Conservation (phyloP, 2,888 invertebrate species). For the Pteria penguin region DNA sequence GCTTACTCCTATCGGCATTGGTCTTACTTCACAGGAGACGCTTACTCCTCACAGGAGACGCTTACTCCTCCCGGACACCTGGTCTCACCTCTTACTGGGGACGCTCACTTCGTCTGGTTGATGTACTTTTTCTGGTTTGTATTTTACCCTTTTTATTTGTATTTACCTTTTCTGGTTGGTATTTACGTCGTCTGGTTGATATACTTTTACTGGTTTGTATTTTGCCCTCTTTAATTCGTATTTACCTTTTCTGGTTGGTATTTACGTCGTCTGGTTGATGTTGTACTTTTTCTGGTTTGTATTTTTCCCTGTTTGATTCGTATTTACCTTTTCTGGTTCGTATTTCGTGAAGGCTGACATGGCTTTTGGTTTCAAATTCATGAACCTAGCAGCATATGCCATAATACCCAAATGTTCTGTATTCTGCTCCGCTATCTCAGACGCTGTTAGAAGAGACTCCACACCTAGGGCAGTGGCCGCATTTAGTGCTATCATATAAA, state of each 20-base stretch:
- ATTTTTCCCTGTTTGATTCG: too few species aligned
- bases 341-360: constrained; percentile 13
- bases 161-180: too few species aligned
- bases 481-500: too few species aligned
- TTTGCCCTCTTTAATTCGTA: too few species aligned
- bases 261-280: neutral
- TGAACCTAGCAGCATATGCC: constrained; percentile 95
- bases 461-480: too few species aligned
- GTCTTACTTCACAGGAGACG: too few species aligned
- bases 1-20: too few species aligned
- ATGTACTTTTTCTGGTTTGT: neutral
- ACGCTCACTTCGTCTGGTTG: neutral
- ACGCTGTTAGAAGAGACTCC: constrained; percentile 92
- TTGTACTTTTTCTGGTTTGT: neutral
- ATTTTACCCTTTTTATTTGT: too few species aligned
- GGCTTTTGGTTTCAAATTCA: constrained; percentile 46
- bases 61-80: too few species aligned
- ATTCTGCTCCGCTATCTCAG: constrained; percentile 95
- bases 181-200: neutral
- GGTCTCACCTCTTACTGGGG: too few species aligned
- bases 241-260: too few species aligned
- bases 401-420: constrained; percentile 98
- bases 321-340: constrained; percentile 18
- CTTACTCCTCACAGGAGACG: too few species aligned
- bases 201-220: neutral